A percentile compares a stretch with the other conserved stretches of the same genome.
Conservation (phyloP, 1,140 invertebrate genomes). For the Drosophila lowei region DNA sequence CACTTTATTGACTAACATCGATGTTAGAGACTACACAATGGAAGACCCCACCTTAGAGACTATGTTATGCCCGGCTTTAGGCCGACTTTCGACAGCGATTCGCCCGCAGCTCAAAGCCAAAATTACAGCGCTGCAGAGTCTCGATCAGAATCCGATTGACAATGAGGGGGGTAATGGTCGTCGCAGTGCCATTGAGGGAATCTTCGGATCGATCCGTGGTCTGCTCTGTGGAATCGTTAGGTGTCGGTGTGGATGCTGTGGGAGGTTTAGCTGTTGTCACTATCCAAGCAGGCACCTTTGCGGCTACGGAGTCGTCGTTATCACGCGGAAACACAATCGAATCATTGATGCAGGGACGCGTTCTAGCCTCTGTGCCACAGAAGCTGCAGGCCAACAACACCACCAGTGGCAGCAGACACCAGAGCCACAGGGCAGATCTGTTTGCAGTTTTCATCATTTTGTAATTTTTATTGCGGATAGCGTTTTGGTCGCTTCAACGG, state of each 20-base stretch:
- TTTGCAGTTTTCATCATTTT: conserved; percentile 3
- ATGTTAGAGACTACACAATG: conserved; percentile 5
- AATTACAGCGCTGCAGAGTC: conserved; percentile 34
- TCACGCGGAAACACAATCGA: conserved; percentile 63
- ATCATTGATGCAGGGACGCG: conserved; percentile 28
- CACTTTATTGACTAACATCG: conserved; percentile 34
- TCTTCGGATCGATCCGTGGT: conserved; percentile 1
- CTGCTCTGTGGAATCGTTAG: conserved; percentile 1
- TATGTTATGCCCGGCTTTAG: conserved; percentile 3
- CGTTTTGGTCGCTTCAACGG: conserved; percentile 58
- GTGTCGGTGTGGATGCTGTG: neutral
- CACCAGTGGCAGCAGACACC: conserved; percentile 27
- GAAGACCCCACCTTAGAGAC: no score
- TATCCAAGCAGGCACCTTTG: no score
- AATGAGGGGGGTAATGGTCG: conserved; percentile 21
- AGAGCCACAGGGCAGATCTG: conserved; percentile 8
- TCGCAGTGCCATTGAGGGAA: neutral
- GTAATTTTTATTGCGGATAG: no score
- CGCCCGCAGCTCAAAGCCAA: conserved; percentile 39
- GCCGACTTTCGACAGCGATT: conserved; percentile 58
- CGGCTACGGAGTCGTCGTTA: conserved; percentile 4
- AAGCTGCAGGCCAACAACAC: conserved; percentile 9
- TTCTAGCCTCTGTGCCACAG: conserved; percentile 17
- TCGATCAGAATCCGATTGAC: conserved; percentile 63
- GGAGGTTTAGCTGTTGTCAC: neutral